Conservation (phyloP, 2,113 vertebrate genomes). For the Aplodontia rufa region DNA sequence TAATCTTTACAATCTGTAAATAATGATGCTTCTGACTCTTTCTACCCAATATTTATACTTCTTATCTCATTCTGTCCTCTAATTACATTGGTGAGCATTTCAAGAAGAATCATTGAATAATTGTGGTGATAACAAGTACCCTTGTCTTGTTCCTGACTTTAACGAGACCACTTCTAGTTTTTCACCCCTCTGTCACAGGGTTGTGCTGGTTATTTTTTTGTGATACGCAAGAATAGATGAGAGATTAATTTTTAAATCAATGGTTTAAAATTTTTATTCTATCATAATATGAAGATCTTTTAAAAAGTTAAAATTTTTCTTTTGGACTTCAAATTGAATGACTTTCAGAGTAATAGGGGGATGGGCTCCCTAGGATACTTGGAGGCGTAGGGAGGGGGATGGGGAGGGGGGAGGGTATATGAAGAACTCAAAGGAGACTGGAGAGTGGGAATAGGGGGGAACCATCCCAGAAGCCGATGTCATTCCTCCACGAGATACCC, state of each 20-base stretch:
- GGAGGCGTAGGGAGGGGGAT: no score
- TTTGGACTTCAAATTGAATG: no score
- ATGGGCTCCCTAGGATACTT: no score
- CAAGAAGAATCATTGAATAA: conserved; percentile 63
- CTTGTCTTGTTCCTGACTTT: conserved; percentile 43
- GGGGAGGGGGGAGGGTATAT: no score
- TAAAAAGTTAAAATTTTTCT: neutral
- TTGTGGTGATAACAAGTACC: conserved; percentile 46
- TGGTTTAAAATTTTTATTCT: neutral
- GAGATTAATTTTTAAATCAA: neutral
- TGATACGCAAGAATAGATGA: neutral
- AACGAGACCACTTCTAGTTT: conserved; percentile 23
- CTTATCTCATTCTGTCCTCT: conserved; percentile 47
- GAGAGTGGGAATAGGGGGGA: no score
- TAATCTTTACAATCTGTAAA: conserved; percentile 68
- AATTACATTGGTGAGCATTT: conserved; percentile 61
- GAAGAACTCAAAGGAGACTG: no score
- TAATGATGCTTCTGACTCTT: conserved; percentile 64
- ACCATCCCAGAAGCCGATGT: no score
- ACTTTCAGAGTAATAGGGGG: no score
- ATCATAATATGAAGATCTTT: neutral
- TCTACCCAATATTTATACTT: conserved; percentile 63
- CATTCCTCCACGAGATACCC: no score
- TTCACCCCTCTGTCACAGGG: neutral
- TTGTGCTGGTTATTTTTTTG: neutral